A percentile compares a stretch with the other conserved stretches of the same genome.
Conservation (phyloP, 2,888 invertebrate species). For the Pyrocoelia pectoralis region DNA sequence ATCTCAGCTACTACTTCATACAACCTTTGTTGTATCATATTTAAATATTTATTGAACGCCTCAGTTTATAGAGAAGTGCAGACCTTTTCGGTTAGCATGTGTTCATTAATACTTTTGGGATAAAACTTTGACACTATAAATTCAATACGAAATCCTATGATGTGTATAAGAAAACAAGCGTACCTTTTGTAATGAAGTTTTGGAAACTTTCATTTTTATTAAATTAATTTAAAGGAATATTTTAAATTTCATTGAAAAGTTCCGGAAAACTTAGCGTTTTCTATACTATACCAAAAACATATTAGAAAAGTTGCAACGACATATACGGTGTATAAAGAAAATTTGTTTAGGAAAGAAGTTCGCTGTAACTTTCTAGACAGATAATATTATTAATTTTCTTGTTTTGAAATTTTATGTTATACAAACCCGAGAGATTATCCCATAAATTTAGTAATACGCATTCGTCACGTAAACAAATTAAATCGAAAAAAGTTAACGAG, state of each 20-base stretch:
- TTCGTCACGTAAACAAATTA: neutral
- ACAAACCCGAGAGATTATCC: too few relatives aligned
- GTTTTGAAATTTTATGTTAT: constrained; percentile 8
- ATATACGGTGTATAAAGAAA: constrained; percentile 6
- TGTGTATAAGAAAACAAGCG: neutral
- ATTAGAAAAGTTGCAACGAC: constrained; percentile 11
- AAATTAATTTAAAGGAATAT: neutral
- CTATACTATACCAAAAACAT: constrained; percentile 3
- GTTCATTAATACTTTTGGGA: too few relatives aligned
- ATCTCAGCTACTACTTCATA: too few relatives aligned
- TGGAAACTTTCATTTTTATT: neutral
- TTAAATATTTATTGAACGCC: too few relatives aligned
- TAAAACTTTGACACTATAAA: neutral
- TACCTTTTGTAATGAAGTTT: neutral
- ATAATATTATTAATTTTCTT: constrained; percentile 13
- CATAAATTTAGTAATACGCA: neutral
- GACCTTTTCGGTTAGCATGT: too few relatives aligned
- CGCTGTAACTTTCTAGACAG: constrained; percentile 7
- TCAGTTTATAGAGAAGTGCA: too few relatives aligned
- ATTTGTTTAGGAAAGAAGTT: constrained; percentile 10
- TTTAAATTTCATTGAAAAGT: constrained; percentile 6
- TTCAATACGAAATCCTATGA: neutral
- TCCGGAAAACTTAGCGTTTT: neutral
- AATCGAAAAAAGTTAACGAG: neutral
- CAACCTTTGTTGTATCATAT: too few relatives aligned